phyloP scores from a whole-genome alignment of 1,140 invertebrate genomes.

The Hylyphantes graminicola region DNA sequence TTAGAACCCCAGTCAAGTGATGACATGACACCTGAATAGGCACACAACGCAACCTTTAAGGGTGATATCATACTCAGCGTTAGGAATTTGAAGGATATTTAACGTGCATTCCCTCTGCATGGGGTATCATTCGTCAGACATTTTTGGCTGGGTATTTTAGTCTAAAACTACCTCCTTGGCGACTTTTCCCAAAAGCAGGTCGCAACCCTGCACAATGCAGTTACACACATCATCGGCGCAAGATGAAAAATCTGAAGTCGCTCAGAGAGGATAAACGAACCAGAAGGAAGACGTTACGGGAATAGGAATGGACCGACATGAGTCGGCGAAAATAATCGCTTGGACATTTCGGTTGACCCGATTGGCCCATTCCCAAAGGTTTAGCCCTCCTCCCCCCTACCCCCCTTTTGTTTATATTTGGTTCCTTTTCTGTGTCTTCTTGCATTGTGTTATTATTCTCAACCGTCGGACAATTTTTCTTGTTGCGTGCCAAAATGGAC shows the following conservation, averaged over 20 bases:
- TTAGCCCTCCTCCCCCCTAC: not conserved
- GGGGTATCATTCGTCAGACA: no score
- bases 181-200: no score
- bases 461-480: slow-evolving; percentile 38
- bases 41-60: no score
- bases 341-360: slow-evolving; percentile 49
- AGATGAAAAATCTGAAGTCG: slow-evolving; percentile 29
- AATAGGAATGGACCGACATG: slow-evolving; percentile 18
- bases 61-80: no score
- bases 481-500: slow-evolving; percentile 43
- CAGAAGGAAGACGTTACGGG: slow-evolving; percentile 22
- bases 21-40: no score
- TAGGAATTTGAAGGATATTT: no score
- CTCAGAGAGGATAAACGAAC: slow-evolving; percentile 24
- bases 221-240: slow-evolving; percentile 24
- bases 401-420: not conserved
- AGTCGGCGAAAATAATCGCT: slow-evolving; percentile 40
- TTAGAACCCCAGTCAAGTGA: no score
- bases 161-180: no score
- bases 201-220: not conserved
- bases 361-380: slow-evolving; percentile 53
- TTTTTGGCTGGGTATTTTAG: no score
- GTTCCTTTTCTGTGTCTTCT: not conserved
- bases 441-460: slow-evolving; percentile 35
- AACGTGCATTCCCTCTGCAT: no score